Evolutionary conservation across 2,113 vertebrate genomes (phyloP).

Genomic region (Penelope pileata): DNA sequence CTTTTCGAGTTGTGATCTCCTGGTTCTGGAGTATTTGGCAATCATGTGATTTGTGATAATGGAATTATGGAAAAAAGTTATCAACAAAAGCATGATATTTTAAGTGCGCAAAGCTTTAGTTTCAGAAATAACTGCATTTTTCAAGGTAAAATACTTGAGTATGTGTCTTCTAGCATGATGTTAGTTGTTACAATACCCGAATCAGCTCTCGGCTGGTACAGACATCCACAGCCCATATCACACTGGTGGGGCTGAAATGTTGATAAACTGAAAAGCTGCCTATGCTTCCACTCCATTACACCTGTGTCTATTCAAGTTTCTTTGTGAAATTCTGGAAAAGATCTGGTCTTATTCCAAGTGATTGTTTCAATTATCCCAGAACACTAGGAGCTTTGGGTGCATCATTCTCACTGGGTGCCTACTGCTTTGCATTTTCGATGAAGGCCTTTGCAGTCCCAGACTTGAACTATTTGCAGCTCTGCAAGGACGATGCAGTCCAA

Average conservation of each 20-base stretch:
- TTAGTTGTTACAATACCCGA: not conserved
- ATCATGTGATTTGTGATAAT: conserved; percentile 70
- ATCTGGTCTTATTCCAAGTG: not conserved
- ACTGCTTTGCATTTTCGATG: not conserved
- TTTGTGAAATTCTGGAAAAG: not conserved
- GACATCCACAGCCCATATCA: not conserved
- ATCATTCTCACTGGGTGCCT: rapidly evolving
- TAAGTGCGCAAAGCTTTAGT: conserved; percentile 61
- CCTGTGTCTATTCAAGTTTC: rapidly evolving
- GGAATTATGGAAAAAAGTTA: conserved; percentile 68
- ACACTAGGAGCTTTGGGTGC: not conserved
- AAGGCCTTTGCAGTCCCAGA: not conserved
- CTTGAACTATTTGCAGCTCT: not conserved
- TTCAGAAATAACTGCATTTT: conserved; percentile 59
- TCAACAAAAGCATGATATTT: conserved; percentile 43
- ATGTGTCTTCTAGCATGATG: not conserved
- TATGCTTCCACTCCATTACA: not conserved
- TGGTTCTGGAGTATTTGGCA: conserved; percentile 73
- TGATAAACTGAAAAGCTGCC: not conserved
- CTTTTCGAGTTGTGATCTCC: conserved; percentile 68
- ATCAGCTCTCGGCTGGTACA: not conserved
- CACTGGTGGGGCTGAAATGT: not conserved
- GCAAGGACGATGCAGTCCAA: not conserved
- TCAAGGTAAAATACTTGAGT: conserved; percentile 45
- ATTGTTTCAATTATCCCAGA: not conserved